These are phyloP conservation scores for Halcyon smyrnensis DNA, from an alignment of 2,797 vertebrate species.

Conservation along the genomic window DNA sequence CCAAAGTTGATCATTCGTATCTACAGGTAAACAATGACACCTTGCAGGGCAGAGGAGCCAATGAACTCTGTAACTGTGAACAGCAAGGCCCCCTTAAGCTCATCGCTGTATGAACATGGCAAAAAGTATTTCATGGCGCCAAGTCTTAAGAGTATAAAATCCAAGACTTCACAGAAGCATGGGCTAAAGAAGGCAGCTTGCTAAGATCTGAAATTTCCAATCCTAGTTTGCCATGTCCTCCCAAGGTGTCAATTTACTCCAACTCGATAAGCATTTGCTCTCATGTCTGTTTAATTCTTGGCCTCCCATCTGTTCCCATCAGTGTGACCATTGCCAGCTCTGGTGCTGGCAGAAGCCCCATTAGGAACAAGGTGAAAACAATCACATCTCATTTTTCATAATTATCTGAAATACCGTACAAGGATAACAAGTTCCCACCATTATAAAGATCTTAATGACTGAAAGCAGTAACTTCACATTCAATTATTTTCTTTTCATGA, in stretches of 20 bases:
- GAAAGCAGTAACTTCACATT: not conserved
- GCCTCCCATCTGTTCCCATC: not conserved
- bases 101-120: not conserved
- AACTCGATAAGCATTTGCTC: not conserved
- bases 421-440: not conserved
- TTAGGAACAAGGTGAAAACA: not conserved
- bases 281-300: not conserved
- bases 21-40: no score
- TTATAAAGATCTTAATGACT: not conserved
- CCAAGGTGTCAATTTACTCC: not conserved
- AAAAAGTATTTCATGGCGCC: not conserved
- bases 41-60: not conserved
- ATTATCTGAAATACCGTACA: not conserved
- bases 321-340: not conserved
- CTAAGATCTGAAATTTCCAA: not conserved
- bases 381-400: not conserved
- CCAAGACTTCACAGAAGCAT: not conserved
- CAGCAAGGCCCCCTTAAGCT: not conserved
- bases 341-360: not conserved
- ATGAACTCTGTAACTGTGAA: not conserved
- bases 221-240: not conserved
- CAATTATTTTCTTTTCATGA: not conserved
- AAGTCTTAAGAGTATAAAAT: not conserved
- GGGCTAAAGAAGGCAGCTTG: not conserved
- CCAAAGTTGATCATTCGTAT: not conserved